phyloP scores from a whole-genome alignment of 2,888 invertebrate genomes.

The Amphipoea oculea region DNA sequence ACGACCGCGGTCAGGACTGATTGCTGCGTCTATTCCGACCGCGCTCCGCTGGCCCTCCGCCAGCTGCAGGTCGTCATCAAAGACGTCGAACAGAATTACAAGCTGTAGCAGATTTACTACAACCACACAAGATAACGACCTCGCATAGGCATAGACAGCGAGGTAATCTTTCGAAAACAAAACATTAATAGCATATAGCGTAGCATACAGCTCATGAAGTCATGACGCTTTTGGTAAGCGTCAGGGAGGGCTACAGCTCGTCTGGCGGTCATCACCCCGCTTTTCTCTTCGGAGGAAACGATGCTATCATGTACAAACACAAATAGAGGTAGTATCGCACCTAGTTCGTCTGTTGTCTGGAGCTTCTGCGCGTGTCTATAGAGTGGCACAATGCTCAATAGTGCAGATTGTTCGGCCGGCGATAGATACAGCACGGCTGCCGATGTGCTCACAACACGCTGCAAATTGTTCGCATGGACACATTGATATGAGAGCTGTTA shows the following conservation, averaged over 20 bases:
- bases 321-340: background rate
- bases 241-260: slow-evolving; percentile 1
- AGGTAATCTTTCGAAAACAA: background rate
- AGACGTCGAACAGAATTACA: slow-evolving; percentile 13
- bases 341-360: background rate
- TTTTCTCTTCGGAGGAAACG: background rate
- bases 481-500: background rate
- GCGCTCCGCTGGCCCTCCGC: slow-evolving; percentile 49
- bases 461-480: slow-evolving; percentile 8
- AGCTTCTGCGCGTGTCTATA: background rate
- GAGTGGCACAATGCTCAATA: slow-evolving; percentile 21
- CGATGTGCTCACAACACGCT: slow-evolving; percentile 1
- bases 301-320: background rate
- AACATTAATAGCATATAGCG: background rate
- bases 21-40: slow-evolving; percentile 36
- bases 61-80: slow-evolving; percentile 45
- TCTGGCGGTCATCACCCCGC: background rate
- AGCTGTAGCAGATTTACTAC: slow-evolving; percentile 3
- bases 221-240: background rate
- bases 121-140: slow-evolving; percentile 4
- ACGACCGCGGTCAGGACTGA: slow-evolving; percentile 1
- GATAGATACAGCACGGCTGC: slow-evolving; percentile 10
- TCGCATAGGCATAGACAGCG: background rate
- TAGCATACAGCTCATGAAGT: slow-evolving; percentile 10
- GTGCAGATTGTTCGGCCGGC: slow-evolving; percentile 18